Evolutionary conservation across 2,797 vertebrate genomes (phyloP).

Genomic region (Manis javanica): DNA sequence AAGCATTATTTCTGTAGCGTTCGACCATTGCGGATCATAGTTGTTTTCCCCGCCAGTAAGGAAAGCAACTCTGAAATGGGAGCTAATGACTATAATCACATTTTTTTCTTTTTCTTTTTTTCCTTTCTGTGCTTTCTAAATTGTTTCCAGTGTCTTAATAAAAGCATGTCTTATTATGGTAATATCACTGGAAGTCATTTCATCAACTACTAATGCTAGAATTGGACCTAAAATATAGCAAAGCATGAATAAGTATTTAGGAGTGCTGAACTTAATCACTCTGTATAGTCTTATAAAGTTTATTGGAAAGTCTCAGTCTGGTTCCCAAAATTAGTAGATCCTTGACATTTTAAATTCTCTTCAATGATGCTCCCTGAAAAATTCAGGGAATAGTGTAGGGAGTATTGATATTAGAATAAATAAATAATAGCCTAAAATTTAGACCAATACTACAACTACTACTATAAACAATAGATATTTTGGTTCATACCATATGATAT

Average conservation of each 20-base stretch:
- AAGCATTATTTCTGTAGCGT: conserved; percentile 19
- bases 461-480: neutral
- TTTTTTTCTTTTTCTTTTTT: neutral
- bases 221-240: neutral
- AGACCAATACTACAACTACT: neutral
- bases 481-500: neutral
- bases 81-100: neutral
- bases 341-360: neutral
- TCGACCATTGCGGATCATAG: neutral
- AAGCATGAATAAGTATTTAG: neutral
- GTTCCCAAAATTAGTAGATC: neutral
- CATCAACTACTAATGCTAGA: neutral
- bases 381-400: neutral
- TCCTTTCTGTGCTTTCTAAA: neutral
- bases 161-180: neutral
- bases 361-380: neutral
- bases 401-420: neutral
- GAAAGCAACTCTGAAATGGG: neutral
- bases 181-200: neutral
- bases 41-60: neutral
- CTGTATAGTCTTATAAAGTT: neutral
- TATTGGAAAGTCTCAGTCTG: neutral
- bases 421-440: neutral
- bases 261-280: neutral
- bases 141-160: neutral